Base-by-base conservation (phyloP, 2,113 vertebrate species). In the Gasterosteus nipponicus region DNA sequence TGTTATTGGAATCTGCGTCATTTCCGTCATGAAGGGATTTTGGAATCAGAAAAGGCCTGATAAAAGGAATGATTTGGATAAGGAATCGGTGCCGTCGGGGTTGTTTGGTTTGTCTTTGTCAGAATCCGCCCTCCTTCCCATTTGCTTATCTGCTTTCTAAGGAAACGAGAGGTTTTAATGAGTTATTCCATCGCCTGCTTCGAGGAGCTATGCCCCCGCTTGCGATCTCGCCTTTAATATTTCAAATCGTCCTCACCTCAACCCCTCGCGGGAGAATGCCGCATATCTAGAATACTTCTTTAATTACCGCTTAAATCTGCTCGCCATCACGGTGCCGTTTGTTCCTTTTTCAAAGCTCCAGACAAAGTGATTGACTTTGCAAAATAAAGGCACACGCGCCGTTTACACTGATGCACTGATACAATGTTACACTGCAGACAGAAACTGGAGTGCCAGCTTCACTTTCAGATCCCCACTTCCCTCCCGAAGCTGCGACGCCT, bases 161-260 rank as follows among this genome's bases (percentile, higher is more conserved):
- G 62, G 88, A 92, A 89, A 90, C 51, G 35, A 78, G 78, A 78
- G 79, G 81, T 91, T 93, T 92, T 94, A 94, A 94, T 93, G 87
- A 93, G 90, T 88, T 85, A 84, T 90, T 93, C 92, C 89, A 92
- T 92, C 89, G 73, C 81, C 22, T 64, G 81, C 80, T 88, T 82
- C 66, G 73, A 84, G 71, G 76, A 69, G 79, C 77, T 57, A 78
- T 82, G 59, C 88, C 81, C 85, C 79, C 65, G 71, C 83, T 54
- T 42, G 72, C 81, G 77, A 83, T 85, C 88, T 85, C 86, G 86
- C 88, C 88, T 92, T 90, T 89, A 89, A 91, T 92, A 89, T 89
- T 89, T 84, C 73, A 63, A 63, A 64, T 64, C 68, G 11, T 66
- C 78, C 68, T 60, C 66, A 60, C 51, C 66, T 80, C 78, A 39